These are phyloP conservation scores for Athalia cordata DNA, from an alignment of 2,888 invertebrate species.

Conservation along the genomic window DNA sequence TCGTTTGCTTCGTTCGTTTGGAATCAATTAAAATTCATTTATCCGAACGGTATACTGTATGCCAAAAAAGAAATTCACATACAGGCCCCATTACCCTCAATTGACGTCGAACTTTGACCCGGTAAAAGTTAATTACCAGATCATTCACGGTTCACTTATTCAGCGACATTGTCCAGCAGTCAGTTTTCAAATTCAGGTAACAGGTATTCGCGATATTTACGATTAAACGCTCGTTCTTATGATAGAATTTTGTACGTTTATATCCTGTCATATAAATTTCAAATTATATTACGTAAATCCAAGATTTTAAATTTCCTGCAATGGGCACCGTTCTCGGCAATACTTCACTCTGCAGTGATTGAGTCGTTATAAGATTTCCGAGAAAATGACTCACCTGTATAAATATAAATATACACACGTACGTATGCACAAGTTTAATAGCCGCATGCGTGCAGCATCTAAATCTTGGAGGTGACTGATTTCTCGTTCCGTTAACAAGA, in stretches of 20 bases:
- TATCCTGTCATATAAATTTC: too few relatives aligned
- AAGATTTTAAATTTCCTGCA: too few relatives aligned
- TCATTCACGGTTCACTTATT: neutral
- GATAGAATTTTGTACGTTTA: too few relatives aligned
- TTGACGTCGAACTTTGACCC: constrained; percentile 32
- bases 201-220: too few relatives aligned
- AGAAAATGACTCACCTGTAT: constrained; percentile 8
- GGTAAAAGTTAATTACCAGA: constrained; percentile 29
- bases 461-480: neutral
- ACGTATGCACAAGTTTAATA: neutral
- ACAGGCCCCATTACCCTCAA: constrained; percentile 10
- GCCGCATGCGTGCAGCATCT: neutral
- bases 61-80: constrained; percentile 28
- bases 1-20: constrained; percentile 5
- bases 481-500: neutral
- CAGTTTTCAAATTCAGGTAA: neutral
- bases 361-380: neutral
- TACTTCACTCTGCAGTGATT: too few relatives aligned
- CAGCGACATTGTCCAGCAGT: neutral
- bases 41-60: neutral
- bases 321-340: too few relatives aligned
- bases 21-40: constrained; percentile 35
- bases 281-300: too few relatives aligned
- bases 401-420: neutral
- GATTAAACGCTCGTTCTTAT: too few relatives aligned